phyloP scores from a whole-genome alignment of 2,113 vertebrate genomes.

The Columbina picui region DNA sequence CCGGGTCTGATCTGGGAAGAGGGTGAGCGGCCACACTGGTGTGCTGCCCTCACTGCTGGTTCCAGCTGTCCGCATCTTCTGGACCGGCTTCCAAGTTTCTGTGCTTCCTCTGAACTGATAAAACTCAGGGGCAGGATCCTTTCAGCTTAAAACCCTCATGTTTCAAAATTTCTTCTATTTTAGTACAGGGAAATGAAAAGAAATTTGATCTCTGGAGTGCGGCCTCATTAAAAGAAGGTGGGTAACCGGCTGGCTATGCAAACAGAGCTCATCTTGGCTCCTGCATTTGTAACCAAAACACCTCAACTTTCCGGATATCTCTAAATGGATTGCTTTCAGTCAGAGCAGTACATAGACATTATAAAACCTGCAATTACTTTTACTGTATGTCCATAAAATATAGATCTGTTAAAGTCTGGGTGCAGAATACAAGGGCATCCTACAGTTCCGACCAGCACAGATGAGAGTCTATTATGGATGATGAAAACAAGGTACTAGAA shows the following conservation, averaged over 20 bases:
- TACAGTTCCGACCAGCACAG: conserved; percentile 63
- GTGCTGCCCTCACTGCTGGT: background rate
- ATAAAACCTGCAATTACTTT: conserved; percentile 72
- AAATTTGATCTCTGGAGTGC: background rate
- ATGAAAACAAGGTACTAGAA: conserved; percentile 74
- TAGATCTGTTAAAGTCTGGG: conserved; percentile 70
- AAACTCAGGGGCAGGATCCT: background rate
- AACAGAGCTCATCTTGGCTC: background rate
- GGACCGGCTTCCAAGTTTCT: background rate
- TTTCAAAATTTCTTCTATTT: background rate
- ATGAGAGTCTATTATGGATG: conserved; percentile 68
- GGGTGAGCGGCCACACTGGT: accelerated
- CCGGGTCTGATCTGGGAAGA: background rate
- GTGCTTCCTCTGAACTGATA: background rate
- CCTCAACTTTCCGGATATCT: conserved; percentile 47
- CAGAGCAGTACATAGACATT: conserved; percentile 25
- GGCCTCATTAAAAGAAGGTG: background rate
- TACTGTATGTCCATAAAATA: conserved; percentile 74
- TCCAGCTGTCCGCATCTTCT: background rate
- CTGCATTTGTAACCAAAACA: conserved; percentile 45
- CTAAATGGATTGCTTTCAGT: conserved; percentile 73
- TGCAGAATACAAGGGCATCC: conserved; percentile 50
- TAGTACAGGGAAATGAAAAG: background rate
- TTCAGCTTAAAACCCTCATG: background rate
- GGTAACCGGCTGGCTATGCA: background rate